These are phyloP conservation scores for Centropristis striata DNA, from an alignment of 2,113 vertebrate genomes.

Conservation along the genomic window DNA sequence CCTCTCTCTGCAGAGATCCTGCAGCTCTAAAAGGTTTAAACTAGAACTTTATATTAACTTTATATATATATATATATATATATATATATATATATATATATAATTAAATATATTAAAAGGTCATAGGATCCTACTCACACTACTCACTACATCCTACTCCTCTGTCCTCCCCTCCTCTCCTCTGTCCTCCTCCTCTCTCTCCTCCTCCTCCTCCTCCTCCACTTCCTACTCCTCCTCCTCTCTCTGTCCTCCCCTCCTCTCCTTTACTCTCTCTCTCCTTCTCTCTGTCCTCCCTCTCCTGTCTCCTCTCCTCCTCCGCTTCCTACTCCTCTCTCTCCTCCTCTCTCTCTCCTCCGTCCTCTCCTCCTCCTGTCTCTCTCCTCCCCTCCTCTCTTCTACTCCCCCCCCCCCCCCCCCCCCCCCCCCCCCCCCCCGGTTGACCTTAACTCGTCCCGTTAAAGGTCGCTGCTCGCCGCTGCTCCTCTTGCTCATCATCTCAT, in stretches of 20 bases:
- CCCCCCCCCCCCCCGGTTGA: conserved; percentile 23
- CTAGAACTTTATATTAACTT: too few relatives aligned
- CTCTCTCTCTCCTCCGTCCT: too few relatives aligned
- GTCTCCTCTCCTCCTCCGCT: not conserved
- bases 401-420: not conserved
- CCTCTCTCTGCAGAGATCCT: too few relatives aligned
- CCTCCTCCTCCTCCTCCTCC: not conserved
- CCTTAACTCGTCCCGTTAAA: conserved; percentile 67
- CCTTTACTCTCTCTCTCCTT: too few relatives aligned
- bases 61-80: too few relatives aligned
- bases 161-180: not conserved
- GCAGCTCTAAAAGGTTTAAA: too few relatives aligned
- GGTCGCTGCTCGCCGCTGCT: conserved; percentile 45
- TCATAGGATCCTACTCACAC: too few relatives aligned
- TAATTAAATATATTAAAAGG: too few relatives aligned
- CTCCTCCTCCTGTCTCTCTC: not conserved
- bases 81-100: too few relatives aligned
- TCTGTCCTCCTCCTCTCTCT: not conserved
- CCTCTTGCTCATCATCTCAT: conserved; percentile 56
- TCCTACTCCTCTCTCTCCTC: not conserved
- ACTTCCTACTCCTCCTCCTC: not conserved
- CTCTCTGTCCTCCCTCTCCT: too few relatives aligned
- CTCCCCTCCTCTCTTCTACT: not conserved
- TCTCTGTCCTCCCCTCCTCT: not conserved
- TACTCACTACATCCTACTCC: not conserved